phyloP scores from a whole-genome alignment of 2,888 invertebrate genomes.

The Eupithecia vulgata region DNA sequence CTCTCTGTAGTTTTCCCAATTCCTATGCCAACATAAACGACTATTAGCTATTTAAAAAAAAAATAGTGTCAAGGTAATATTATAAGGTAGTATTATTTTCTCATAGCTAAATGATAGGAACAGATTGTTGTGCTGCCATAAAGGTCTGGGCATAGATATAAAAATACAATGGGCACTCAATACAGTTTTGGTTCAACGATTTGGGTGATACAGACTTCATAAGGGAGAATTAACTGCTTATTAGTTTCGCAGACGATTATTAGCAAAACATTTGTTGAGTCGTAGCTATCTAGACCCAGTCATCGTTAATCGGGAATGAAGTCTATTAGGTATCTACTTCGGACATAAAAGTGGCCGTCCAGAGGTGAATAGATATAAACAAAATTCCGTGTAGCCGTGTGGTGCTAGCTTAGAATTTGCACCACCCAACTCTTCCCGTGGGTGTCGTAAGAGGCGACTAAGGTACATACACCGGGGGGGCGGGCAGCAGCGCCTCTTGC shows the following conservation, averaged over 20 bases:
- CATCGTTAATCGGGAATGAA: neutral
- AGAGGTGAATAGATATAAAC: neutral
- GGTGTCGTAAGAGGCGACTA: no score
- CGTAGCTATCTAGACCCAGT: neutral
- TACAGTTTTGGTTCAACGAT: slow-evolving; percentile 46
- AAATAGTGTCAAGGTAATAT: no score
- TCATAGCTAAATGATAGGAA: neutral
- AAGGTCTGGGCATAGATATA: slow-evolving; percentile 43
- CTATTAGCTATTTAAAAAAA: no score
- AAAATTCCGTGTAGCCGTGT: no score
- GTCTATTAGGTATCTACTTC: neutral
- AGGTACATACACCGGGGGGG: no score
- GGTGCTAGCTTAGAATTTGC: no score
- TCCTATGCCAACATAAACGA: no score
- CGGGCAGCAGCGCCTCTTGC: no score
- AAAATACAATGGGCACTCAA: slow-evolving; percentile 49
- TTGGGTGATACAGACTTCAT: slow-evolving; percentile 17
- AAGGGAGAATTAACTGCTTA: slow-evolving; percentile 38
- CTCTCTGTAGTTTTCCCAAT: no score
- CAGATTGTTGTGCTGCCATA: slow-evolving; percentile 16
- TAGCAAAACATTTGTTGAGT: slow-evolving; percentile 11
- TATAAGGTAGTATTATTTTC: neutral
- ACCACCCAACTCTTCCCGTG: no score
- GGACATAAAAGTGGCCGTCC: neutral
- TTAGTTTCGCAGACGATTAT: slow-evolving; percentile 14